Evolutionary conservation across 2,113 vertebrate genomes (phyloP), one percentile per base, ranked within the genome.

Genomic region (Pholis gunnellus): DNA sequence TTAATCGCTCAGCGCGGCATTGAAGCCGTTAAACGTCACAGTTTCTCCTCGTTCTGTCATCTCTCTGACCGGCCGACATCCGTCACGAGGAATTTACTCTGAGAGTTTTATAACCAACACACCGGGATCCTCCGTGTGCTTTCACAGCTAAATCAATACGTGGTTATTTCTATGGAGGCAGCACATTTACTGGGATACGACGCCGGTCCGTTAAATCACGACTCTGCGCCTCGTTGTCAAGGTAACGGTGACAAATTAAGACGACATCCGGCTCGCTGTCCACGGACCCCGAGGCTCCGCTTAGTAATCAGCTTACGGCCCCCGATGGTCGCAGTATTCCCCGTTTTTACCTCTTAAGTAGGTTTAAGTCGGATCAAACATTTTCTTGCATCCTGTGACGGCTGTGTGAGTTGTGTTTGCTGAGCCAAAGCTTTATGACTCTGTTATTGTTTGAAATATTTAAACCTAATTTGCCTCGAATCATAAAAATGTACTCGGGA

Each of bases 231-330:
- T 83, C 70, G 57, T 81, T 64, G 77, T 72, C 54, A 64, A 67
- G 60, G 78, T 75, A 81, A 86, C 75, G 78, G 83, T 74, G 84
- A 84, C 57, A 75, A 74, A 89, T 86, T 81, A 78, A 78, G 54
- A 86, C 20, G 77, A 79, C 84, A 18, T 27, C 48, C 31, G 31
- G 31, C 60, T 75, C 44, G 25, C 22, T 63, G 27, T 57, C 42
- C 10, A 8, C 14, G 10, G 5, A 8, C 42, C 10, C 13, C 11
- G 0, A 14, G 25, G 52, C 69, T 71, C 27, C 6, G 25, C 25
- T 64, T 42, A 11, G 14, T 44, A 44, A 82, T 79, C 59, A 36
- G 80, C 72, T 76, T 71, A 66, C 29, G 75, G 76, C 14, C 63
- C 29, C 54, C n/a, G 50, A 71, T 69, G 61, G 40, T 77, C 5